Percentiles rank a stretch among this genome's conserved stretches.
Conservation (phyloP, 30 jellyfish, hydroid and myxozoan species). For the Cassiopea andromeda region DNA sequence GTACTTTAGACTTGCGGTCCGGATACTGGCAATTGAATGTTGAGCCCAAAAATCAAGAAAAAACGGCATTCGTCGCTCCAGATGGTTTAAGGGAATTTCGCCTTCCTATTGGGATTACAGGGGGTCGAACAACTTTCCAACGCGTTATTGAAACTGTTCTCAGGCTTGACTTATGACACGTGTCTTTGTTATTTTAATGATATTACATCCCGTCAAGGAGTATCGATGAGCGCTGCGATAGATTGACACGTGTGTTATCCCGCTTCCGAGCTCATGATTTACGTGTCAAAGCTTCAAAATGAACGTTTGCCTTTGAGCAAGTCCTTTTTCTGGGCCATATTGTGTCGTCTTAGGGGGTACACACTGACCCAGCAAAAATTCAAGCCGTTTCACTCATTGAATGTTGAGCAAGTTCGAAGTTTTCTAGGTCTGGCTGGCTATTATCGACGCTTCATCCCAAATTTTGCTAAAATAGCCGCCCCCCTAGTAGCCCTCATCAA, state of each 20-base stretch:
- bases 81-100: conserved; percentile 53
- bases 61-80: conserved; percentile 62
- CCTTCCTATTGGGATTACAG: conserved; percentile 64
- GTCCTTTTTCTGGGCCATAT: conserved; percentile 44
- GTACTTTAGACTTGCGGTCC: conserved; percentile 43
- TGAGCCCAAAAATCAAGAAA: conserved; percentile 51
- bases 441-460: conserved; percentile 49
- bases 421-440: conserved; percentile 64
- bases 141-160: conserved; percentile 70
- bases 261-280: conserved; percentile 30
- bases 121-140: conserved; percentile 68
- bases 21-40: conserved; percentile 57
- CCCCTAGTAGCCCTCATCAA: conserved; percentile 22
- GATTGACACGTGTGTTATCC: conserved; percentile 1
- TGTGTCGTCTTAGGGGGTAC: conserved; percentile 20
- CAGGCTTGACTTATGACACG: conserved; percentile 51
- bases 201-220: conserved; percentile 18
- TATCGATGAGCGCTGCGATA: conserved; percentile 26
- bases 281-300: conserved; percentile 42
- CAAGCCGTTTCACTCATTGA: conserved; percentile 28
- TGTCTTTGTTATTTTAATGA: conserved; percentile 71
- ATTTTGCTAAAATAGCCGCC: conserved; percentile 37
- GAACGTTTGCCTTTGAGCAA: conserved; percentile 29
- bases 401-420: conserved; percentile 19
- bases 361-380: conserved; percentile 37